Base-by-base conservation (phyloP, 2,888 invertebrate genomes). In the Tromatobia lineatoria region DNA sequence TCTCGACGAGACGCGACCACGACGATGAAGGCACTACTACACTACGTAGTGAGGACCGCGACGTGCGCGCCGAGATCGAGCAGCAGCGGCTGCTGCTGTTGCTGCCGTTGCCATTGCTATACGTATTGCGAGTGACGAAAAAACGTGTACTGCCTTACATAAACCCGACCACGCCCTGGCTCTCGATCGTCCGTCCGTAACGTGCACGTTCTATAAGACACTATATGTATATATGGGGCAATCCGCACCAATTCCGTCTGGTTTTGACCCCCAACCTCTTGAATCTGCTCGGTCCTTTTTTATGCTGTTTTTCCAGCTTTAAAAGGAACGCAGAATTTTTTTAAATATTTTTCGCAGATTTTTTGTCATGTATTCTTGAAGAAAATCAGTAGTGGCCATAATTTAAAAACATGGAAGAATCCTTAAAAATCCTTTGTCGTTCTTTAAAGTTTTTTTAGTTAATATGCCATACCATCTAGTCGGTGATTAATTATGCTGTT, bases 111-210 rank as follows among this genome's bases (percentile, higher is more conserved):
- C 66, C 52, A 11, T 45, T 20, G 42, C 15, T 11, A 15, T 66
- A 45, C 47, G 67, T 67, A 45, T 47, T 23, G 23, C 59, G 87
- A 88, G 90, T 92, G 91, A 91, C 91, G 92, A 93, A 93, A 93
- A 92, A 93, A 92, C 87, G 87, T 83, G 86, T 90, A 87, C 87
- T 89, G 89, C 85, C 92, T 93, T 93, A 93, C 91, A 93, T 93
- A 93, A 93, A 93, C 86, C 82, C 90, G 90, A 90, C 93, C 93
- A 93, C 93, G 92, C 93, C 93, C 91, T 92, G 89, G 82, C 85
- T 86, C 83, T 86, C 87, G 86, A 89, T 88, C 85, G 80, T 85
- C 86, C 81, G 82, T 86, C 83, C 77, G 87, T 86, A 83, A 82
- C 82, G 71, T 71, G 45, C 61, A 64, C 59, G 64, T 38, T 42